Conservation (phyloP, 1,140 invertebrate species). For the Radopholus similis region DNA sequence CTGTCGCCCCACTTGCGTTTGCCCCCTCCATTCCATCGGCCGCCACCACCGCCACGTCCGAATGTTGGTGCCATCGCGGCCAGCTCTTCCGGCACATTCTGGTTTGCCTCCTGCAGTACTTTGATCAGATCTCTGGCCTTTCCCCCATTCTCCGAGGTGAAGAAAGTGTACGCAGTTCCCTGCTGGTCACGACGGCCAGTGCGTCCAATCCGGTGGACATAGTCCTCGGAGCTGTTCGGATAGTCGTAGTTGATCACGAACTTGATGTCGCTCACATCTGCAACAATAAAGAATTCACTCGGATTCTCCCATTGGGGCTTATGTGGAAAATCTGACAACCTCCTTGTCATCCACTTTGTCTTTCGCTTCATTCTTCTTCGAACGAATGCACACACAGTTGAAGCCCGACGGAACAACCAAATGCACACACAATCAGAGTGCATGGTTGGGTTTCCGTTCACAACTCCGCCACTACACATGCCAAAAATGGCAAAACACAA, state of each 20-base stretch:
- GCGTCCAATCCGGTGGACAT: conserved; percentile 95
- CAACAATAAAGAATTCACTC: conserved; percentile 63
- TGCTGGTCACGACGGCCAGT: conserved; percentile 80
- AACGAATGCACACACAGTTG: too few species aligned
- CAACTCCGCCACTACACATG: too few species aligned
- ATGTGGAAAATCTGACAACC: too few species aligned
- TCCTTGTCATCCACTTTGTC: too few species aligned
- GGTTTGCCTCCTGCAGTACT: conserved; percentile 49
- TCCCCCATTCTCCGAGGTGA: conserved; percentile 78
- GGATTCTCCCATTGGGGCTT: not conserved
- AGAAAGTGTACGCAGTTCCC: conserved; percentile 96
- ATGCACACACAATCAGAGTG: too few species aligned
- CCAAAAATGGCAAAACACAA: too few species aligned
- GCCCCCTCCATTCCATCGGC: not conserved
- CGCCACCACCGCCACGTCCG: not conserved
- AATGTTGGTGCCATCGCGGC: not conserved
- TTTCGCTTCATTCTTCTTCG: too few species aligned
- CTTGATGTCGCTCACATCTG: conserved; percentile 96
- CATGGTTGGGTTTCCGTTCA: too few species aligned
- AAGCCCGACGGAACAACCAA: too few species aligned
- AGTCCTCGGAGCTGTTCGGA: conserved; percentile 71
- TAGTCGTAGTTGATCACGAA: conserved; percentile 99
- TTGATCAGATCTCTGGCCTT: conserved; percentile 56
- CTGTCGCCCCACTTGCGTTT: not conserved
- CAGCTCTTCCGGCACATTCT: conserved; percentile 43